Conservation (phyloP, 2,113 vertebrate genomes). For the Cynopterus brachyotis region DNA sequence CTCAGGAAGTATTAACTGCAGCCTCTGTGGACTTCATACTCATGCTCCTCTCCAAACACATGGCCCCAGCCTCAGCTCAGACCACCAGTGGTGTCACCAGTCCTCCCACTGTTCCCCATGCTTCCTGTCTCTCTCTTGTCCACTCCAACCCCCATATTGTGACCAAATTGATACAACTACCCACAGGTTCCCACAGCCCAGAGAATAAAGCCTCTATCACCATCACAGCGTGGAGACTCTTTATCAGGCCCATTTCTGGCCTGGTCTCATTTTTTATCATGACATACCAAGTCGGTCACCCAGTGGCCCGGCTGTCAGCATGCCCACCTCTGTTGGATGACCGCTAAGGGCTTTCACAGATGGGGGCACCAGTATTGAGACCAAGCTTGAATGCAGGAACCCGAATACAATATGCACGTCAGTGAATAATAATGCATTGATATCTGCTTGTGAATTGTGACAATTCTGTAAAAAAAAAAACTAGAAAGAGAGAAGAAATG, state of each 20-base stretch:
- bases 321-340: background rate
- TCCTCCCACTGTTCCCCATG: background rate
- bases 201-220: background rate
- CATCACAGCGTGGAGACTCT: background rate
- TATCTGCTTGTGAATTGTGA: background rate
- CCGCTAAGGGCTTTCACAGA: background rate
- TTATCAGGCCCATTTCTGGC: background rate
- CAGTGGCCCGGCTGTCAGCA: background rate
- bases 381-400: constrained; percentile 38
- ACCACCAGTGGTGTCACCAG: background rate
- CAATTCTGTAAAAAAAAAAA: background rate
- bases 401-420: background rate
- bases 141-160: background rate
- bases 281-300: background rate
- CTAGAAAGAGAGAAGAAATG: background rate
- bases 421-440: background rate
- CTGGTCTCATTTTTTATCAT: background rate
- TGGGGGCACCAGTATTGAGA: background rate
- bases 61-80: background rate
- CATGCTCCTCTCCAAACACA: background rate
- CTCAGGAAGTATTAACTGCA: background rate
- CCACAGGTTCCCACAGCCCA: background rate
- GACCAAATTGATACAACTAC: background rate
- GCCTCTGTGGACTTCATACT: background rate
- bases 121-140: background rate